Conservation (phyloP, 1,140 invertebrate species). For the Camponotus vicinus region DNA sequence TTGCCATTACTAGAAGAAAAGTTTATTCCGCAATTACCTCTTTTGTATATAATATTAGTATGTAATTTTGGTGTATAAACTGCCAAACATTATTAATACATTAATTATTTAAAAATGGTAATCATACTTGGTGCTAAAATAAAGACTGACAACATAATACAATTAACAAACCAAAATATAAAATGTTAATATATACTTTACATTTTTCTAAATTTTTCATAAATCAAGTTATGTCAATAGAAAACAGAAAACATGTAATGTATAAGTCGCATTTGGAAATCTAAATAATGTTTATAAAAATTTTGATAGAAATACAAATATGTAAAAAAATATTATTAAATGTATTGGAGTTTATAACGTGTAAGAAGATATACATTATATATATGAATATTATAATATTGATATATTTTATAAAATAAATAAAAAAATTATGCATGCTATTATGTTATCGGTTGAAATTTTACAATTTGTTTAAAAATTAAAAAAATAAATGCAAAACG, state of each 20-base stretch:
- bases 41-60: slow-evolving; percentile 45
- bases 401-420: slow-evolving; percentile 71
- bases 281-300: slow-evolving; percentile 1
- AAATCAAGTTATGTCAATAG: slow-evolving; percentile 5
- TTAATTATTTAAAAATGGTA: slow-evolving; percentile 30
- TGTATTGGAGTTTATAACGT: neutral
- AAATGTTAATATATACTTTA: slow-evolving; percentile 6
- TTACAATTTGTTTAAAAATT: neutral
- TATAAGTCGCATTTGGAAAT: slow-evolving; percentile 11
- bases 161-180: slow-evolving; percentile 27
- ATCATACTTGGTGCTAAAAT: slow-evolving; percentile 62
- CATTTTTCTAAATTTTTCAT: slow-evolving; percentile 19
- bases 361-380: slow-evolving; percentile 27
- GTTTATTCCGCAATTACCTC: neutral
- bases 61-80: slow-evolving; percentile 19
- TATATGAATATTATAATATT: slow-evolving; percentile 33
- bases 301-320: slow-evolving; percentile 42
- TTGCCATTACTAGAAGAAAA: slow-evolving; percentile 2
- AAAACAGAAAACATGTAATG: slow-evolving; percentile 13
- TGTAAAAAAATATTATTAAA: neutral
- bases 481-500: neutral
- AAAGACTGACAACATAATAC: slow-evolving; percentile 71
- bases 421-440: slow-evolving; percentile 28
- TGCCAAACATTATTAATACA: slow-evolving; percentile 42
- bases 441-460: neutral